Evolutionary conservation across 2,113 vertebrate genomes (phyloP), one percentile per base, ranked within the genome.

Genomic region (Mastomys coucha): DNA sequence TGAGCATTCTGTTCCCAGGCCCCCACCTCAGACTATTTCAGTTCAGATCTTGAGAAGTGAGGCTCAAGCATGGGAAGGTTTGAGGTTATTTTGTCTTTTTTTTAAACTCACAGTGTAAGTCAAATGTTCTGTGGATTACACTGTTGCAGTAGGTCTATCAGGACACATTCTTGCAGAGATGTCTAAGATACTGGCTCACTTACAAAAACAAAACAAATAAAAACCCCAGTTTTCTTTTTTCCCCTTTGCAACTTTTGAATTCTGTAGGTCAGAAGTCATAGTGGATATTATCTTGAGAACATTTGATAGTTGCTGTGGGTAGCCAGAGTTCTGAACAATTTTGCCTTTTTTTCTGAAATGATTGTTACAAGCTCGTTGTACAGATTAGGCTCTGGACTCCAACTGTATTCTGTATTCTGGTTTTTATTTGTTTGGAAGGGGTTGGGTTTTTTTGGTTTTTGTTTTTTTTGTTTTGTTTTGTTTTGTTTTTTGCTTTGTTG

Each of bases 351-450:
- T 69, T 69, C 80, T 87, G 42, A 49, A 92, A 91, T 92, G n/a
- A 51, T 86, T 92, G 91, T 77, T 89, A 86, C 85, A 89, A 91
- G 73, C 42, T 93, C 85, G 8, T 80, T 95, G 91, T 51, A 77
- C 67, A 86, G 33, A 42, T 56, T 69, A 80, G 22, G 26, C 39
- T 94, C 56, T 91, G 31, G 45, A 78, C 77, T 94, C 58, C 75
- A 56, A 56, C 81, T 84, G 7, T 31, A n/a, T n/a, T n/a, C n/a
- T n/a, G n/a, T 76, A 10, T 45, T 45, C 10, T 2, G 39, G 22
- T 22, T 75, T 73, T 75, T 75, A 22, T 75, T 75, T 75, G 36
- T 6, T 69, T 33, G 36, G 70, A 17, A 1, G 14, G 70, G 36
- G 10, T 4, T 36, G 33, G 20, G 4, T 65, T 65, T 24, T 65